Base-by-base conservation (phyloP, 1,140 invertebrate species). In the Philotrypesis tridentata region DNA sequence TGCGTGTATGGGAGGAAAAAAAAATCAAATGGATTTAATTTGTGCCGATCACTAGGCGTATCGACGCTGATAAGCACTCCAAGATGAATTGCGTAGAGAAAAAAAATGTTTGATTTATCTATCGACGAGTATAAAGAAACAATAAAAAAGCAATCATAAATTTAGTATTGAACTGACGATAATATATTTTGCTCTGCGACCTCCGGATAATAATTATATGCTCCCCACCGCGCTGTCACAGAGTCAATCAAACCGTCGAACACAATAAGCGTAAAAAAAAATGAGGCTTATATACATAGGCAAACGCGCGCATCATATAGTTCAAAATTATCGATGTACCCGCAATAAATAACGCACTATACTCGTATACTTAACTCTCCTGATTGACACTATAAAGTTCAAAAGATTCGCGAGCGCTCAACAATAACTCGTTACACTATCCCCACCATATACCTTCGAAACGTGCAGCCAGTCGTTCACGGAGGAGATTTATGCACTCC, bases 401-500 rank as follows among this genome's bases (percentile, higher is more conserved):
- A 72, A 71, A 70, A 40, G 67, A 60, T 1, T 37, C 67, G 74
- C 74, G 21, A 70, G 61, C 23, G 72, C n/a, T n/a, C 31, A 77
- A 82, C 67, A 82, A 77, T 75, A 70, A 74, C 25, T 21, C 33
- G 33, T 5, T 37, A 75, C 0, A 60, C 2, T n/a, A 17, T 8
- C 31, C n/a, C 8, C 40, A 31, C 72, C 27, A 68, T 9, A n/a
- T n/a, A n/a, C n/a, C 33, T 29, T 48, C 74, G 43, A 65, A 76
- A 76, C 21, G 23, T 29, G 31, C 33, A 65, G 9, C 48, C 48
- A 55, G 48, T 55, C 48, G 23, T 76, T 31, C 65, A 75, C 61
- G 29, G 31, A 9, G 48, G 25, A 74, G 70, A 83, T 83, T 79
- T 83, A 83, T 83, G 76, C 74, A 78, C 82, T 77, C 80, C 33